Percentiles rank a stretch among this genome's conserved stretches.
phyloP scores from a whole-genome alignment of 2,113 vertebrate genomes.

The Petroica traversi region DNA sequence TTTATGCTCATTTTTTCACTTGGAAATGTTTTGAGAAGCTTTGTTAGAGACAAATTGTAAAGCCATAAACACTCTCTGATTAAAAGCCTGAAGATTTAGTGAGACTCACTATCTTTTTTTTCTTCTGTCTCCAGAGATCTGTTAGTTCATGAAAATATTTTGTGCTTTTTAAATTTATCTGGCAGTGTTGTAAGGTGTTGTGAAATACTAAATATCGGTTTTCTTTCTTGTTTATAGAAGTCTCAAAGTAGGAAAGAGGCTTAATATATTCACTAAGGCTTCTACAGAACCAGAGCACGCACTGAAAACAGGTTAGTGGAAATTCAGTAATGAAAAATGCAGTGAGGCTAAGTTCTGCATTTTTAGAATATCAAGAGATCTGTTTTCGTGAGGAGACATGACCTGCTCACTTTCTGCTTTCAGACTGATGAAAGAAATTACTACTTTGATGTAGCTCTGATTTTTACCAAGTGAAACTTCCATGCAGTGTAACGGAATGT shows the following conservation, averaged over 20 bases:
- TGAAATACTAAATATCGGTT: constrained; percentile 34
- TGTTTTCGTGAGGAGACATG: neutral
- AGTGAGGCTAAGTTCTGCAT: neutral
- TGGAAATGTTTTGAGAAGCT: constrained; percentile 27
- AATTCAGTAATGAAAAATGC: neutral
- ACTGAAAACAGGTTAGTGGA: constrained; percentile 76
- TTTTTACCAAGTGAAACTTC: neutral
- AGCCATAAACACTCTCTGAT: neutral
- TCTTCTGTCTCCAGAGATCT: neutral
- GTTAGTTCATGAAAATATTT: constrained; percentile 30
- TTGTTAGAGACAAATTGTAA: constrained; percentile 20
- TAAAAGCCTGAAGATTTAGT: neutral
- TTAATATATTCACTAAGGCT: constrained; percentile 82
- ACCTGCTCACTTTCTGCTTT: neutral
- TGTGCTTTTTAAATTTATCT: constrained; percentile 43
- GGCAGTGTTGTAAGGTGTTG: constrained; percentile 9
- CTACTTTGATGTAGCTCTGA: neutral
- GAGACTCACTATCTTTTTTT: neutral
- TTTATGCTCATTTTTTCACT: neutral
- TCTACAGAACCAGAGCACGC: constrained; percentile 29
- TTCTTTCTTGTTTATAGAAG: constrained; percentile 67
- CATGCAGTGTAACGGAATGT: neutral
- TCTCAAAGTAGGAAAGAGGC: constrained; percentile 74
- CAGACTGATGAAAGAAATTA: neutral
- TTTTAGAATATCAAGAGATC: neutral